Base-by-base conservation (phyloP, 2,113 vertebrate genomes). In the Halcyon senegalensis region DNA sequence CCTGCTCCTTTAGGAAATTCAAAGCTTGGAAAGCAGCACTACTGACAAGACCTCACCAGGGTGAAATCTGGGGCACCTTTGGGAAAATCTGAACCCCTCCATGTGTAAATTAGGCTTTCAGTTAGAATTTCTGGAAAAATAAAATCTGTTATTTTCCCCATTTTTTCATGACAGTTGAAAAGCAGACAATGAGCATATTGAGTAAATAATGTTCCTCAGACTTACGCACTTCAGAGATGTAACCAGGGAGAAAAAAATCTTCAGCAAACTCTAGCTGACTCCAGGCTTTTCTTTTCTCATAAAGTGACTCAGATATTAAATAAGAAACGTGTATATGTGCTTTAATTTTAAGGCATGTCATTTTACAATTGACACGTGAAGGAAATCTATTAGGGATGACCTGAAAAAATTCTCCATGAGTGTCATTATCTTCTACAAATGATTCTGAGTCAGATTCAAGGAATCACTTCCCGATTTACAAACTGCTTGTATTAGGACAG, bases 11-110 rank as follows among this genome's bases (percentile, higher is more conserved):
- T 56, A 63, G 68, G 93, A 88, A 68, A 88, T 5, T 27, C 35
- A 93, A 81, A 79, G 67, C 21, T 76, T 69, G 94, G 53, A 91
- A 78, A 62, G 85, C 48, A 84, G 51, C 31, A 56, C 33, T 66
- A 17, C 64, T 46, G 90, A n/a, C 5, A 16, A 94, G 48, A 53
- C 10, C 48, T n/a, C 48, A 5, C 41, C 9, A n/a, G 4, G 58
- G 66, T 9, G n/a, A 43, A 27, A 55, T 1, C 13, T 13, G 18
- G 7, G 4, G 30, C 7, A 39, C 9, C 13, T 13, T 4, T 1
- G 31, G 70, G 64, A 23, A 60, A 85, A 33, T 15, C 10, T 25
- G 9, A 66, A 68, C 35, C 51, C 8, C 41, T 17, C 21, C 48
- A 11, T 2, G 24, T 13, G 23, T 6, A n/a, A 15, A 77, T 72